Percentiles rank a stretch among this genome's conserved stretches.
phyloP scores from a whole-genome alignment of 37 sponge, comb jelly and placozoan genomes.

The Axinella damicornis region DNA sequence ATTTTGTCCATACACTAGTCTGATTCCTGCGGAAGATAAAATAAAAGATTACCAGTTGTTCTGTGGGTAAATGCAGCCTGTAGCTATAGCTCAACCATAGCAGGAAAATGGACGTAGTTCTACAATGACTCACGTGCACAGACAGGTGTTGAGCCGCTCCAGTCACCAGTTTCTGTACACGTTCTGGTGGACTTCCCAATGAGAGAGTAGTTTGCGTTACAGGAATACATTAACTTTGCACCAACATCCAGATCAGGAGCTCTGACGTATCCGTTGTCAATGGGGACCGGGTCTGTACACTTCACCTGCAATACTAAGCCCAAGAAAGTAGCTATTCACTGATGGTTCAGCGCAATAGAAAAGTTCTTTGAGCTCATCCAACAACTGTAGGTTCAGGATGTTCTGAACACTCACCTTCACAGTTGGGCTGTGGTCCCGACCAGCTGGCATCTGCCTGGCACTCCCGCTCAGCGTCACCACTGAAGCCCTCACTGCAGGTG shows the following conservation, averaged over 20 bases:
- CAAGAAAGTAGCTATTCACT: too few species aligned
- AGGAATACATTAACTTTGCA: conserved; percentile 4
- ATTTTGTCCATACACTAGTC: neutral
- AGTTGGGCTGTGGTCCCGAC: conserved; percentile 28
- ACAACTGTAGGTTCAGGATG: neutral
- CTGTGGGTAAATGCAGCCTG: too few species aligned
- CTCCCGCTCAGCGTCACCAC: neutral
- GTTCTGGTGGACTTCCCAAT: conserved; percentile 3
- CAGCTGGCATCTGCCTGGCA: conserved; percentile 43
- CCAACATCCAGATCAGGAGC: conserved; percentile 3
- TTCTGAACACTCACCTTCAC: conserved; percentile 29
- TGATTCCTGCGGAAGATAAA: too few species aligned
- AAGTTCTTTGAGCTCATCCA: too few species aligned
- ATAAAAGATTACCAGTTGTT: too few species aligned
- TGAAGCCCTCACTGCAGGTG: neutral
- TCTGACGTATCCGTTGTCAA: conserved; percentile 1
- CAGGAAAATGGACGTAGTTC: too few species aligned
- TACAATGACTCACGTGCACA: conserved; percentile 59
- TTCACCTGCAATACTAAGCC: neutral
- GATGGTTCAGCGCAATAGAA: too few species aligned
- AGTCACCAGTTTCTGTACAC: neutral
- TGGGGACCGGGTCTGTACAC: conserved; percentile 28
- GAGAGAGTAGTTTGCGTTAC: conserved; percentile 16
- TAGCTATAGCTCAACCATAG: too few species aligned
- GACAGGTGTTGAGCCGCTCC: conserved; percentile 26